Evolutionary conservation across 1,140 invertebrate genomes (phyloP), one percentile per base, ranked within the genome.

Genomic region (Dendroctonus valens): DNA sequence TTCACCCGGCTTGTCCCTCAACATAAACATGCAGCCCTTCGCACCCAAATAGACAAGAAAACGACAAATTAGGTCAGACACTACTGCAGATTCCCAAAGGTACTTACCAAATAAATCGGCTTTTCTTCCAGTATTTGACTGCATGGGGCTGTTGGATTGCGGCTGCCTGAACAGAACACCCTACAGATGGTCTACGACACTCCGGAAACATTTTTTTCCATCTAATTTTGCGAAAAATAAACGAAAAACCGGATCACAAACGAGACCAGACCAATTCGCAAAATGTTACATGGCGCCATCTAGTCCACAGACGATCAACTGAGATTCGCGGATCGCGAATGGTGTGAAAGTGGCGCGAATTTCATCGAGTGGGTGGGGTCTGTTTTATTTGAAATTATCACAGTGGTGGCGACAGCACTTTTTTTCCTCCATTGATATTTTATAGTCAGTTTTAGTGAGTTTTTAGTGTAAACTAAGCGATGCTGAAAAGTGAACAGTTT

Each of bases 1-100:
- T 11, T 14, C 37, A 42, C 26, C 42, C 12, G 9, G 12, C 49
- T 53, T 51, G 39, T 15, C n/a, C 41, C 15, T 41, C 5, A 44
- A 8, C 44, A 41, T 2, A 12, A 50, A 51, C 5, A 6, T 8
- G 12, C n/a, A 41, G 11, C 9, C n/a, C 11, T 14, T 11, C 7
- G 12, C 39, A 50, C 6, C 12, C 14, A 67, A 61, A 40, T 11
- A 67, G 44, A 26, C 8, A 38, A 26, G 58, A 59, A 67, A 67
- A 60, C 12, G 7, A 7, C 14, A 60, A 67, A 67, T 67, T 67
- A 67, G 65, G 65, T 67, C 65, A 67, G 58, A 40, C 65, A 67
- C 44, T 37, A 67, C 38, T 5, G 14, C 46, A 59, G 12, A 53
- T 41, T 66, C 48, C 12, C 6, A 37, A 7, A 53, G 48, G 65